Conservation (phyloP, 2,797 vertebrate species). For the Mallotus villosus region DNA sequence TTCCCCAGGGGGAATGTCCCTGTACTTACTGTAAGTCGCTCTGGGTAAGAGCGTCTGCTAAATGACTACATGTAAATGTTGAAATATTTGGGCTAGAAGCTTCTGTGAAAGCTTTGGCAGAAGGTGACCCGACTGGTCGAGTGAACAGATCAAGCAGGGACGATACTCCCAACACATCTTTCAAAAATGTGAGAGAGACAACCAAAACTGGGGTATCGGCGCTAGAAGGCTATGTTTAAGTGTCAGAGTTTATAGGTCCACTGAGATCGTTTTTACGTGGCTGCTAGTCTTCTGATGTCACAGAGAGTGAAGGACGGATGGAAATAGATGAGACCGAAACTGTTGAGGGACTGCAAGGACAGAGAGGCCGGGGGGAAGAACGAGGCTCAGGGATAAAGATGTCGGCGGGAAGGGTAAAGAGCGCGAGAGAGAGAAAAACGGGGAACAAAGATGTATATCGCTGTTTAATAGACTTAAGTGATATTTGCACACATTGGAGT, state of each 20-base stretch:
- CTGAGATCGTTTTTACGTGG: slow-evolving; percentile 1
- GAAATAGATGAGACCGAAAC: slow-evolving; percentile 23
- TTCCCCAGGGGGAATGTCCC: no score
- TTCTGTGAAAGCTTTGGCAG: neutral
- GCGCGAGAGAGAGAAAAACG: neutral
- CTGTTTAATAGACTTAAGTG: no score
- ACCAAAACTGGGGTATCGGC: neutral
- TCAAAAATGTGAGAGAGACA: no score
- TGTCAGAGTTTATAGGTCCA: slow-evolving; percentile 1
- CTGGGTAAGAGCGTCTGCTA: no score
- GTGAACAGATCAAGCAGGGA: neutral
- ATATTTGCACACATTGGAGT: no score
- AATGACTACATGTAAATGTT: no score
- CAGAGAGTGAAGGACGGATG: slow-evolving; percentile 26
- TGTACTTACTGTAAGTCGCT: no score
- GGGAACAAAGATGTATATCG: no score
- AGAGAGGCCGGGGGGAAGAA: neutral
- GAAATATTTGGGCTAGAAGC: slow-evolving; percentile 1
- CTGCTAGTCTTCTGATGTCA: slow-evolving; percentile 7
- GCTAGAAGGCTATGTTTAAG: neutral
- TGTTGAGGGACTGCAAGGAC: slow-evolving; percentile 2
- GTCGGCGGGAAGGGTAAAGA: neutral
- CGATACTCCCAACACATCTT: no score
- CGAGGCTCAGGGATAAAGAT: neutral
- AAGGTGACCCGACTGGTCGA: neutral